A percentile compares a stretch with the other conserved stretches of the same genome.
phyloP scores from a whole-genome alignment of 2,113 vertebrate species.

The Ammodytes marinus region DNA sequence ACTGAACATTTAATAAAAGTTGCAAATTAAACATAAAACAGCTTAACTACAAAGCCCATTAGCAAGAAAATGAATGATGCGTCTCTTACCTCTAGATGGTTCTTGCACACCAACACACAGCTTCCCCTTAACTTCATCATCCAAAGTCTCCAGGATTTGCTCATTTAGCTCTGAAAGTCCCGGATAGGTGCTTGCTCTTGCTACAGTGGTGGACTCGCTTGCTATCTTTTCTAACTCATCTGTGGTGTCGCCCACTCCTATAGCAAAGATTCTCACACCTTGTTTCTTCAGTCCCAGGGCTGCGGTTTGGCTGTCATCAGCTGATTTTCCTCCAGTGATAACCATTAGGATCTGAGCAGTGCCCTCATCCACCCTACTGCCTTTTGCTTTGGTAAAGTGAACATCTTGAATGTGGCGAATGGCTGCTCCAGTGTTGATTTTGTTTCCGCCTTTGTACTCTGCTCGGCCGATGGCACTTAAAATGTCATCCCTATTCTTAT shows the following conservation, averaged over 20 bases:
- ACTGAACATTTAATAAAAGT: neutral
- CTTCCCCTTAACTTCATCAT: conserved; percentile 88
- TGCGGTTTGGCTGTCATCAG: conserved; percentile 88
- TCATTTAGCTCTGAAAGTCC: conserved; percentile 93
- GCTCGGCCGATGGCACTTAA: conserved; percentile 85
- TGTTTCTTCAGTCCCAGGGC: conserved; percentile 85
- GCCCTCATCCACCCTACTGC: conserved; percentile 90
- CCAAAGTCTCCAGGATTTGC: conserved; percentile 89
- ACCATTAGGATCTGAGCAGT: conserved; percentile 94
- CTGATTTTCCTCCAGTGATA: conserved; percentile 89
- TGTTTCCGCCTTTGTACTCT: conserved; percentile 91
- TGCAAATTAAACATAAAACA: neutral
- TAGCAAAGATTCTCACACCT: conserved; percentile 90
- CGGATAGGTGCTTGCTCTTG: conserved; percentile 83
- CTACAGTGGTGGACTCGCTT: conserved; percentile 87
- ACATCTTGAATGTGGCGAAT: conserved; percentile 88
- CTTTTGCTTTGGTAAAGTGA: conserved; percentile 90
- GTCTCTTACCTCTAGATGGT: conserved; percentile 79
- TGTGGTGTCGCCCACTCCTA: conserved; percentile 88
- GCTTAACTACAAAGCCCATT: neutral
- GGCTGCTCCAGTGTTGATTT: conserved; percentile 89
- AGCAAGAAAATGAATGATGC: neutral
- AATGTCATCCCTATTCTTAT: conserved; percentile 87
- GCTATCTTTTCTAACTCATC: conserved; percentile 88
- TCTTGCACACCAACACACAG: conserved; percentile 81